Evolutionary conservation across 2,888 invertebrate species (phyloP), one percentile per base, ranked within the genome.

Genomic region (Lasioglossum vierecki): DNA sequence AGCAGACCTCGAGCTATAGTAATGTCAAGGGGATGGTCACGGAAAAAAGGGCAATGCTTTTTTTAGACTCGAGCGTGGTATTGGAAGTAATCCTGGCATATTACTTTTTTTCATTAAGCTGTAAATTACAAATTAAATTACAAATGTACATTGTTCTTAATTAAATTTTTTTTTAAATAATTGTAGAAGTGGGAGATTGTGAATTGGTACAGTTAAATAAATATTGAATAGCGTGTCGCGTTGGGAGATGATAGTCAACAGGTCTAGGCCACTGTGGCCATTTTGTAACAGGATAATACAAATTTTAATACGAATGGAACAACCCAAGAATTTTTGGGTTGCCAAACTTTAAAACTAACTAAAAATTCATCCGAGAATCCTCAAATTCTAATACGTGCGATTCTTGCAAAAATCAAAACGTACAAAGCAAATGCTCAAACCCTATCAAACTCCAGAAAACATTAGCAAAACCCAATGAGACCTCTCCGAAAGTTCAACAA

Each of bases 11-110:
- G 30, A 66, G 63, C 63, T 66, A 66, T 18, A 35, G 35, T 35
- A 66, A 66, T 66, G 63, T 30, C 63, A 66, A 66, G 63, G 63
- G 30, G 63, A 66, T 18, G 63, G 18, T 35, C 30, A 30, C 63
- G 63, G 30, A 30, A 30, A 18, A 30, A 66, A 66, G 63, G 63
- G 8, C 63, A 30, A 18, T 15, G 15, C 63, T 66, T 66, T 66
- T 66, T 66, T 30, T 66, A 66, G 63, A 30, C 63, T 30, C 35
- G 30, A 8, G 63, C 35, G 18, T 35, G 63, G 18, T 35, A 66
- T 66, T 18, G 30, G 35, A 66, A 35, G 35, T 35, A 18, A 30
- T 66, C 35, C 35, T 66, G 18, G 35, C 30, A 35, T 15, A 35
- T 35, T 35, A 35, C 15, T n/a, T 66, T 18, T 18, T 66, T 66